A percentile compares a stretch with the other conserved stretches of the same genome.
phyloP scores from a whole-genome alignment of 2,797 vertebrate genomes.

The Halcyon leucocephala region DNA sequence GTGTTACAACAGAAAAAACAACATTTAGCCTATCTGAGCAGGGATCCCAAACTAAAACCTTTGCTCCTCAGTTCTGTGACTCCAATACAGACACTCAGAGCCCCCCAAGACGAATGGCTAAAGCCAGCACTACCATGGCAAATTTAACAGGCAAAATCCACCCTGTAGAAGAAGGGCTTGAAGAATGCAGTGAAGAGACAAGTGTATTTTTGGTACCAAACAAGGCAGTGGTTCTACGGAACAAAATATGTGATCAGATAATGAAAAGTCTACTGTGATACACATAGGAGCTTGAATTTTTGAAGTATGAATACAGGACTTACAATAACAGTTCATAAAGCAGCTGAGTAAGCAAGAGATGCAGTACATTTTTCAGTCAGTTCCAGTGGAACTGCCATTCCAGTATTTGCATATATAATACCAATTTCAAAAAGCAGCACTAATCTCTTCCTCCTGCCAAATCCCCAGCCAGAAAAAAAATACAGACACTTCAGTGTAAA shows the following conservation, averaged over 20 bases:
- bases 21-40: neutral
- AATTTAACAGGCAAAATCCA: neutral
- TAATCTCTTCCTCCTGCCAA: neutral
- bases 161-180: neutral
- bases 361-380: neutral
- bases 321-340: neutral
- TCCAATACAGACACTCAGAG: neutral
- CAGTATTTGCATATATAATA: neutral
- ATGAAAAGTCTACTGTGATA: fast-evolving
- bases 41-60: neutral
- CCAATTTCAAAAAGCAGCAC: neutral
- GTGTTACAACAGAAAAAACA: neutral
- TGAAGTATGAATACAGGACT: neutral
- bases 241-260: fast-evolving
- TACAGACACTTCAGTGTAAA: neutral
- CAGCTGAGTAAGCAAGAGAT: neutral
- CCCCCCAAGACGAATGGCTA: fast-evolving
- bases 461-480: neutral
- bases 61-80: neutral
- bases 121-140: neutral
- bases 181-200: neutral
- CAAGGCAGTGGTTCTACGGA: neutral
- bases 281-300: neutral
- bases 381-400: neutral
- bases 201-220: neutral